These are phyloP conservation scores for Pachypsylla venusta DNA, from an alignment of 1,140 invertebrate species.

Conservation along the genomic window DNA sequence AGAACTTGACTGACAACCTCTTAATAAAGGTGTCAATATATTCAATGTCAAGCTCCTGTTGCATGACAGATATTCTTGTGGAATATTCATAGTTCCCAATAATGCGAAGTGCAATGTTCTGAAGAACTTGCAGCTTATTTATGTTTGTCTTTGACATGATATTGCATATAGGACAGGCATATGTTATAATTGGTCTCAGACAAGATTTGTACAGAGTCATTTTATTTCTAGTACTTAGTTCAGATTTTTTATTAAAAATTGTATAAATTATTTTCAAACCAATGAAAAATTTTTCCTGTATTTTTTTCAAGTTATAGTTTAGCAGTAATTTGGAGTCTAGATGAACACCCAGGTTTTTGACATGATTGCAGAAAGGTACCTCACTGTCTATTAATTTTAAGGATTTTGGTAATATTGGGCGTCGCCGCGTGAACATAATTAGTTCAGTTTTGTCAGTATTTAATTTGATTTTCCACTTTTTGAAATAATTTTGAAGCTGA, in stretches of 20 bases:
- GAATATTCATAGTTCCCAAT: too few relatives aligned
- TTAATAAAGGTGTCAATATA: too few relatives aligned
- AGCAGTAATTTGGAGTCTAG: not conserved
- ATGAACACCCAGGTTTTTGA: too few relatives aligned
- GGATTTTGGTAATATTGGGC: not conserved
- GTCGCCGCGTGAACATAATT: not conserved
- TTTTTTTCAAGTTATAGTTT: not conserved
- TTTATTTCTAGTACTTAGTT: conserved; percentile 18
- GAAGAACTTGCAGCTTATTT: too few relatives aligned
- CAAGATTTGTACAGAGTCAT: conserved; percentile 24
- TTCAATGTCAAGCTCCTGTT: too few relatives aligned
- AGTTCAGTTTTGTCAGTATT: not conserved
- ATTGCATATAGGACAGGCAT: too few relatives aligned
- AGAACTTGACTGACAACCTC: too few relatives aligned
- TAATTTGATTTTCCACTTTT: not conserved
- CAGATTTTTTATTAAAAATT: not conserved
- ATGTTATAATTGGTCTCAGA: too few relatives aligned
- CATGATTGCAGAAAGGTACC: not conserved
- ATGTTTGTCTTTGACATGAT: too few relatives aligned
- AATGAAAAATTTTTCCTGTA: not conserved
- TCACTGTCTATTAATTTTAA: not conserved
- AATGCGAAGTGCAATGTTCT: too few relatives aligned
- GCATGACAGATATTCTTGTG: too few relatives aligned
- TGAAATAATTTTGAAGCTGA: not conserved
- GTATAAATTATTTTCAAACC: not conserved